These are phyloP conservation scores for Stratiomys singularior DNA, from an alignment of 2,888 invertebrate species.

Conservation along the genomic window DNA sequence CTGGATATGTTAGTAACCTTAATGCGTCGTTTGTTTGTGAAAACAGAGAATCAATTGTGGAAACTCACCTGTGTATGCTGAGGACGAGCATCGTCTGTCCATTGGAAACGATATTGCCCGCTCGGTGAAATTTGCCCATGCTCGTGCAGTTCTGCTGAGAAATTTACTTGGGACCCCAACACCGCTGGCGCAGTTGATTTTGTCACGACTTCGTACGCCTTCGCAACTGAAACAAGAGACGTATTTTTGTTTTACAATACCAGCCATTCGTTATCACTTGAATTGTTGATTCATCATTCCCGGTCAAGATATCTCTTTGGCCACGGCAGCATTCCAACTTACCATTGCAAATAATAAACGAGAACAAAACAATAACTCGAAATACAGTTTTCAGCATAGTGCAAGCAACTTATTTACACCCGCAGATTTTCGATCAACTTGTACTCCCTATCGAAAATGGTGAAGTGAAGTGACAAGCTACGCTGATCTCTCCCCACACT, in stretches of 20 bases:
- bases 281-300: not conserved
- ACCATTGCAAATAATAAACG: constrained; percentile 8
- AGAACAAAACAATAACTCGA: constrained; percentile 6
- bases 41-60: not conserved
- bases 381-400: constrained; percentile 27
- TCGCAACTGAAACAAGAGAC: constrained; percentile 41
- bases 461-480: not conserved
- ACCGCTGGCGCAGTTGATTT: constrained; percentile 75
- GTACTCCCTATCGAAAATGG: not conserved
- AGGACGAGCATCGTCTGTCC: constrained; percentile 70
- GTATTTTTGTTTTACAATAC: too few species aligned
- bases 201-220: constrained; percentile 67
- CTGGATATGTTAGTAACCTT: not conserved
- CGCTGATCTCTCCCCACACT: not conserved
- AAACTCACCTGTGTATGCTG: constrained; percentile 54
- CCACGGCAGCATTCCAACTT: not conserved
- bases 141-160: constrained; percentile 65
- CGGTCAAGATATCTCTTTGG: not conserved
- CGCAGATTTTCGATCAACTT: not conserved
- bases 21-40: not conserved
- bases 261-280: not conserved
- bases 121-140: constrained; percentile 57
- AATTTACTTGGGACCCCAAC: constrained; percentile 76
- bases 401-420: not conserved
- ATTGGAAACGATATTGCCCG: constrained; percentile 69